Percentiles rank a stretch among this genome's conserved stretches.
Conservation (phyloP, 2,113 vertebrate species). For the Sorex fumeus region DNA sequence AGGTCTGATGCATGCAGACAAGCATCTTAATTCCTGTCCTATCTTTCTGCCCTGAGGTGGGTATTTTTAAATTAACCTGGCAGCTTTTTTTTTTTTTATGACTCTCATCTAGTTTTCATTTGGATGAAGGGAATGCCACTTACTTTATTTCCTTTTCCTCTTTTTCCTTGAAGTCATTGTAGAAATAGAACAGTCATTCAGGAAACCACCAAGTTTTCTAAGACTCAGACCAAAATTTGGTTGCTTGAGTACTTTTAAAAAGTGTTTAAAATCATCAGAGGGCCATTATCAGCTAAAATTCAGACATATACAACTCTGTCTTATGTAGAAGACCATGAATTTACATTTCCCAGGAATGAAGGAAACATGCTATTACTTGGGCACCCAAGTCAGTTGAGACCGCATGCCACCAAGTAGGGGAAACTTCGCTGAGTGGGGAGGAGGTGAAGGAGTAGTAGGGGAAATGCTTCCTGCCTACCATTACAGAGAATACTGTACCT, state of each 20-base stretch:
- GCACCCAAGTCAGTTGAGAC: not conserved
- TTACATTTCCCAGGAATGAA: not conserved
- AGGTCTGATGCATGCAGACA: too few relatives aligned
- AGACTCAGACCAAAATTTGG: conserved; percentile 34
- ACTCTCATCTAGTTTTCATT: not conserved
- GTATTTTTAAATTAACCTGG: conserved; percentile 66
- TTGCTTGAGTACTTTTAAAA: conserved; percentile 43
- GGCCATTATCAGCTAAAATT: conserved; percentile 16
- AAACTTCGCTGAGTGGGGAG: rapidly evolving
- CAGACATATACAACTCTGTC: not conserved
- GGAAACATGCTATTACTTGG: not conserved
- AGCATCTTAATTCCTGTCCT: too few relatives aligned
- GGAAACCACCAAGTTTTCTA: conserved; percentile 60
- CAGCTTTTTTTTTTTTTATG: conserved; percentile 8
- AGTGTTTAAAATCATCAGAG: conserved; percentile 26
- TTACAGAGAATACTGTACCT: not conserved
- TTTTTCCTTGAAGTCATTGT: conserved; percentile 40
- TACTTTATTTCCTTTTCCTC: conserved; percentile 52
- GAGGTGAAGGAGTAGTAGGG: not conserved
- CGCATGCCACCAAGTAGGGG: too few relatives aligned
- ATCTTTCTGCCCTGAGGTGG: not conserved
- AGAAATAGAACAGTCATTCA: conserved; percentile 50
- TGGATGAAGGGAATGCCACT: not conserved
- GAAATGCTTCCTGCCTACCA: not conserved
- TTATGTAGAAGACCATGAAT: not conserved